Conservation (phyloP, 1,140 invertebrate species). For the Pseudoatta argentina region DNA sequence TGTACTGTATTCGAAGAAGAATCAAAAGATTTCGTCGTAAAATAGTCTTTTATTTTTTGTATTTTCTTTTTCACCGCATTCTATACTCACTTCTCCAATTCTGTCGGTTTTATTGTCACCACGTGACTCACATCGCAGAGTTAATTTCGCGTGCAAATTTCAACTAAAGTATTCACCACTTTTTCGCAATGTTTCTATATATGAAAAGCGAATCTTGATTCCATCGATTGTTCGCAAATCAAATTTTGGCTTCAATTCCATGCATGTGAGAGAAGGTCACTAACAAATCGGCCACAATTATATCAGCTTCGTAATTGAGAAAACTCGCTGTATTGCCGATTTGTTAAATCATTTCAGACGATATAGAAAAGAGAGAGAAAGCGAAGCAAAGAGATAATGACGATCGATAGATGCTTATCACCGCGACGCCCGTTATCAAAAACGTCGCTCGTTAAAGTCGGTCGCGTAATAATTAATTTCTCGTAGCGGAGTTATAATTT, state of each 20-base stretch:
- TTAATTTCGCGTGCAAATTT: slow-evolving; percentile 11
- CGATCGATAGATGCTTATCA: slow-evolving; percentile 50
- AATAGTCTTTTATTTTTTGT: not conserved
- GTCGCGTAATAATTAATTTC: slow-evolving; percentile 62
- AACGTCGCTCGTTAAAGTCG: slow-evolving; percentile 41
- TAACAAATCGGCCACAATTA: slow-evolving; percentile 47
- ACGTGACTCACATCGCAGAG: not conserved
- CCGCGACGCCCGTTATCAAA: slow-evolving; percentile 52
- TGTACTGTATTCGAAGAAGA: not conserved
- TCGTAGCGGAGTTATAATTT: slow-evolving; percentile 60
- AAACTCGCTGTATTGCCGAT: slow-evolving; percentile 10
- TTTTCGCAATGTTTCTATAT: slow-evolving; percentile 4
- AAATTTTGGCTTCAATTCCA: not conserved
- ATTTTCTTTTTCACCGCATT: not conserved
- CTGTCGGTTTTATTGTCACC: not conserved
- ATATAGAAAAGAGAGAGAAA: not conserved
- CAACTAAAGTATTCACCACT: not conserved
- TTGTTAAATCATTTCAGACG: slow-evolving; percentile 33
- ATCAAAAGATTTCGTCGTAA: not conserved
- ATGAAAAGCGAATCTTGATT: not conserved
- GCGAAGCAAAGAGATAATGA: slow-evolving; percentile 8
- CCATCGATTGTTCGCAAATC: slow-evolving; percentile 13
- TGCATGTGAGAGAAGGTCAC: slow-evolving; percentile 30
- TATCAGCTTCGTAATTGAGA: slow-evolving; percentile 53
- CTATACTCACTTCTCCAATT: not conserved